A percentile compares a stretch with the other conserved stretches of the same genome.
These are phyloP conservation scores for Apeltes quadracus DNA, from an alignment of 2,113 vertebrate genomes.

Conservation along the genomic window DNA sequence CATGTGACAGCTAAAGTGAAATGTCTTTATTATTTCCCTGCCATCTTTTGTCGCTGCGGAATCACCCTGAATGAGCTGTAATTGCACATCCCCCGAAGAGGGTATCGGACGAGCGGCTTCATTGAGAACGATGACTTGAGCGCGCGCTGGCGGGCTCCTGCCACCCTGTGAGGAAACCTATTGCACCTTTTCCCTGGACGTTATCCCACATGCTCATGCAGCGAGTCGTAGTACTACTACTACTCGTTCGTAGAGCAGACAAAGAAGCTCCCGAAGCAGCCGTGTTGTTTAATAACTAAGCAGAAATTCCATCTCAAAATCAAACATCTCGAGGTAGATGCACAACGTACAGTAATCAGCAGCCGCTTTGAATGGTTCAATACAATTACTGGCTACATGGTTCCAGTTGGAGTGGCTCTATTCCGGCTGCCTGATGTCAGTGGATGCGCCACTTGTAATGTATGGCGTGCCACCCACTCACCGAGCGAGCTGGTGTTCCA, in stretches of 20 bases:
- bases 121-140: conserved; percentile 59
- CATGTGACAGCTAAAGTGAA: conserved; percentile 66
- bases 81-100: conserved; percentile 56
- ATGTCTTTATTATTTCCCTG: conserved; percentile 60
- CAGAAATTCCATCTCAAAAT: conserved; percentile 16
- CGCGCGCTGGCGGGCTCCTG: conserved; percentile 23
- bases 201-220: conserved; percentile 26
- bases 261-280: conserved; percentile 31
- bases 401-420: conserved; percentile 41
- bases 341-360: too few relatives aligned
- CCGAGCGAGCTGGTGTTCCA: conserved; percentile 33
- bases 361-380: too few relatives aligned
- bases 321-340: conserved; percentile 16
- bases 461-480: conserved; percentile 53
- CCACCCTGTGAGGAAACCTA: conserved; percentile 15
- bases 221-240: conserved; percentile 44
- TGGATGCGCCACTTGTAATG: conserved; percentile 51
- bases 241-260: conserved; percentile 38
- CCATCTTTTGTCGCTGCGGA: conserved; percentile 52
- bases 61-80: conserved; percentile 61
- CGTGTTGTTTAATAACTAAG: conserved; percentile 1
- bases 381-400: conserved; percentile 24
- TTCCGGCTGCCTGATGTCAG: conserved; percentile 51
- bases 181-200: conserved; percentile 48
- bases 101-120: conserved; percentile 43